A percentile compares a stretch with the other conserved stretches of the same genome.
phyloP scores from a whole-genome alignment of 2,797 vertebrate genomes.

The Xiphorhynchus erythropygius region DNA sequence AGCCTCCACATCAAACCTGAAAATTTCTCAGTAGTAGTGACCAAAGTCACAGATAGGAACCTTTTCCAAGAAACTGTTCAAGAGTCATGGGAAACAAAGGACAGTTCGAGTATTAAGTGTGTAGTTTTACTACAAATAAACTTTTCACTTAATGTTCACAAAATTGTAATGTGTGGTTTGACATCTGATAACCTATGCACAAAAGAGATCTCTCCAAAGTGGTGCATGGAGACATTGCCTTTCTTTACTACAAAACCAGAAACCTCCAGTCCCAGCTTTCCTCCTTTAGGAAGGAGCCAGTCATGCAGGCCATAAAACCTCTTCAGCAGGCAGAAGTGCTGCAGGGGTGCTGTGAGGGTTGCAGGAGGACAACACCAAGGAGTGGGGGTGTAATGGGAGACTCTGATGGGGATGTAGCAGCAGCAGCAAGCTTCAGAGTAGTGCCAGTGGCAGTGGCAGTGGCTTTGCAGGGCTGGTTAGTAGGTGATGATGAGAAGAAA shows the following conservation, averaged over 20 bases:
- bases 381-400: background rate
- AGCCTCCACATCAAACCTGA: background rate
- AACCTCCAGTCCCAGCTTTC: background rate
- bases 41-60: background rate
- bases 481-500: background rate
- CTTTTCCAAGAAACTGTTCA: background rate
- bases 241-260: background rate
- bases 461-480: background rate
- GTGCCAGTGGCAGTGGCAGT: background rate
- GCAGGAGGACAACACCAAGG: rapidly evolving
- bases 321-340: background rate
- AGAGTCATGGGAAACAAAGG: background rate
- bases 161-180: background rate
- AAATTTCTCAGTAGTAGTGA: background rate
- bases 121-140: background rate
- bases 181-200: background rate
- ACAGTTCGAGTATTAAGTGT: background rate
- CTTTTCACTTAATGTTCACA: background rate
- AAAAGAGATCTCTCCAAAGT: background rate
- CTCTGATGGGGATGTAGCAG: background rate
- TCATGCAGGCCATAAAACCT: background rate
- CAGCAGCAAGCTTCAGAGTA: background rate
- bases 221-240: background rate
- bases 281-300: background rate
- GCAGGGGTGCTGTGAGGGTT: background rate